A percentile compares a stretch with the other conserved stretches of the same genome.
Evolutionary conservation across 2,113 vertebrate species (phyloP).

Genomic region (Otus sunia): DNA sequence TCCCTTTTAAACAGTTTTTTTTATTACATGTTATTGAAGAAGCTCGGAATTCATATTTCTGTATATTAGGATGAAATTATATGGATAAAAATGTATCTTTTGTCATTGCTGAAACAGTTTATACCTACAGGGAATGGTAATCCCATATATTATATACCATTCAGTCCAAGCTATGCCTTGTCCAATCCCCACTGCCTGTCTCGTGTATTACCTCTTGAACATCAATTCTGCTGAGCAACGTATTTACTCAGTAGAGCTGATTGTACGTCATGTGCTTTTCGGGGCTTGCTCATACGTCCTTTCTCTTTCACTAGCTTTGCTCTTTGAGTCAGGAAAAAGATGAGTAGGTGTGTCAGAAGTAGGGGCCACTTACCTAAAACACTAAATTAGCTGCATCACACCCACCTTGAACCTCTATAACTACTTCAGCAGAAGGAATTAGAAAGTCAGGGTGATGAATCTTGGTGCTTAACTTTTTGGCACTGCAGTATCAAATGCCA

Average conservation of each 20-base stretch:
- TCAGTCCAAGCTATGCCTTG: not conserved
- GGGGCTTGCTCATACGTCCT: not conserved
- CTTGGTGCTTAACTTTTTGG: not conserved
- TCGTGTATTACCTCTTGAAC: not conserved
- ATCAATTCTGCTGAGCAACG: not conserved
- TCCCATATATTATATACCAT: not conserved
- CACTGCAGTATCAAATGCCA: not conserved
- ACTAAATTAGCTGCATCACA: not conserved
- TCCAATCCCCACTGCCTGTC: not conserved
- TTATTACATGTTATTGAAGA: not conserved
- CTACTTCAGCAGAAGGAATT: not conserved
- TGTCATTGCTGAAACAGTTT: not conserved
- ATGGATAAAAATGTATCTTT: not conserved
- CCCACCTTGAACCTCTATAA: not conserved
- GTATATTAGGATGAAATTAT: not conserved
- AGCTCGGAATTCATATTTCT: not conserved
- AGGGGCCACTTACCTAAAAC: not conserved
- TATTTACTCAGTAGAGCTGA: not conserved
- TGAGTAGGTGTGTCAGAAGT: not conserved
- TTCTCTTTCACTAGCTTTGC: not conserved
- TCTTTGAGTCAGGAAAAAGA: not conserved
- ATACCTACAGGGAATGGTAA: not conserved
- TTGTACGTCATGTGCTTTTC: not conserved
- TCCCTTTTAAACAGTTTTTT: not conserved
- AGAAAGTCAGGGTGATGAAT: not conserved